Base-by-base conservation (phyloP, 2,113 vertebrate species). In the Setophaga kirtlandii region DNA sequence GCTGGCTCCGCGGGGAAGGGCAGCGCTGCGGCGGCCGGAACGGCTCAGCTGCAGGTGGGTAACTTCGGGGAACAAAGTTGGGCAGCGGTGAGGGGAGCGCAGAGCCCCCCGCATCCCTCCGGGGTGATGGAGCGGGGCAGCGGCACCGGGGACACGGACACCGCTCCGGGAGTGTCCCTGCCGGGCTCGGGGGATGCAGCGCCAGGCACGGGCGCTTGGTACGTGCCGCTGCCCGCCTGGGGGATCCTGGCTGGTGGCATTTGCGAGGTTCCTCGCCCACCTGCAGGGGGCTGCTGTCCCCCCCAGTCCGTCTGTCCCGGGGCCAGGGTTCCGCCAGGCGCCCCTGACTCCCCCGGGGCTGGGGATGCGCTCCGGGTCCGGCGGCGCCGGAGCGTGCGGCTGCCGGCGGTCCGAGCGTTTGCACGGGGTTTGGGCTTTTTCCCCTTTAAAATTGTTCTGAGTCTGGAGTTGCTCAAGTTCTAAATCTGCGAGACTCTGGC, bases 31-130 rank as follows among this genome's bases (percentile, higher is more conserved):
- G n/a, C 14, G 59, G 42, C 44, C 8, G 33, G 10, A 30, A 5
- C 15, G 14, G 50, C 53, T 53, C 23, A 13, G 67, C 22, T 52
- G 30, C 42, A 81, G 94, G 94, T 83, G 83, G 68, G 90, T 15
- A 85, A 78, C 90, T 96, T 69, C 35, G 64, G 69, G 70, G 6
- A 69, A 82, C 65, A 58, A 89, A 96, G 81, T 91, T 95, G 84
- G 71, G 56, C 28, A 18, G 74, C 53, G 63, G 73, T 9, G 20
- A 21, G 25, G 58, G 30, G 30, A 30, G 35, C 31, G 39, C 33
- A 19, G 53, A 19, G n/a, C 23, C 3, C 4, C 25, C 28, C 21
- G 35, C 35, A 9, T 42, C 58, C 35, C 50, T 35, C 49, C 15
- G 16, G 25, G 20, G 23, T 20, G n/a, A 35, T 59, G 58, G n/a